A percentile compares a stretch with the other conserved stretches of the same genome.
Conservation (phyloP, 2,888 invertebrate genomes). For the Tachina lurida region DNA sequence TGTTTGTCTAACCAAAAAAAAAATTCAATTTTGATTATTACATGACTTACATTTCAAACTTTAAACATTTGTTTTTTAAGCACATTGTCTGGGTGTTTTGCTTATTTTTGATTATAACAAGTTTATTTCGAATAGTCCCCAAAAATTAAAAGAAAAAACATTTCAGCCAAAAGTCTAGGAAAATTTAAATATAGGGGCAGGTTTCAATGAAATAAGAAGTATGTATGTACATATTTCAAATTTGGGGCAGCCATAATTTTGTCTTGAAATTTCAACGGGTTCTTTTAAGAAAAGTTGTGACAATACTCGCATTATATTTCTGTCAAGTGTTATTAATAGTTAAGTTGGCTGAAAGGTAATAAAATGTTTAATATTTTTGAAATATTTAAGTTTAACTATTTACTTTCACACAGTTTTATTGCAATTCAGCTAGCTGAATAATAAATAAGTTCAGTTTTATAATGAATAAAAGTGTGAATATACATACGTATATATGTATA, state of each 20-base stretch:
- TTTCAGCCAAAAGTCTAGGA: constrained; percentile 34
- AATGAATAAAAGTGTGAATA: too few species aligned
- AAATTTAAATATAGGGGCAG: constrained; percentile 29
- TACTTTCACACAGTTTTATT: neutral
- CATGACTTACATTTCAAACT: constrained; percentile 63
- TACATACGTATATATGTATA: too few species aligned
- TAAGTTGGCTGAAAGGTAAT: constrained; percentile 1
- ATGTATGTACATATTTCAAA: neutral
- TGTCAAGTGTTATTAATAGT: neutral
- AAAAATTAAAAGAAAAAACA: neutral
- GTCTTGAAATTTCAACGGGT: neutral
- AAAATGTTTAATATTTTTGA: neutral
- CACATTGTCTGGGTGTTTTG: constrained; percentile 45
- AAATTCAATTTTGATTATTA: constrained; percentile 60
- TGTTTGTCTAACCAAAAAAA: constrained; percentile 20
- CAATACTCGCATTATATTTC: neutral
- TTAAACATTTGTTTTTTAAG: constrained; percentile 22
- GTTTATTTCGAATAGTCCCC: constrained; percentile 33
- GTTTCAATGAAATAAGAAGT: constrained; percentile 21
- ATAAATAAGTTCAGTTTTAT: neutral
- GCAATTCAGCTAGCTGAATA: constrained; percentile 38
- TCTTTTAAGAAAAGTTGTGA: neutral
- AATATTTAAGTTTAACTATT: neutral
- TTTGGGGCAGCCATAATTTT: constrained; percentile 33
- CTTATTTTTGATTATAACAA: constrained; percentile 38